phyloP scores from a whole-genome alignment of 2,797 vertebrate species.

The Sparus aurata region DNA sequence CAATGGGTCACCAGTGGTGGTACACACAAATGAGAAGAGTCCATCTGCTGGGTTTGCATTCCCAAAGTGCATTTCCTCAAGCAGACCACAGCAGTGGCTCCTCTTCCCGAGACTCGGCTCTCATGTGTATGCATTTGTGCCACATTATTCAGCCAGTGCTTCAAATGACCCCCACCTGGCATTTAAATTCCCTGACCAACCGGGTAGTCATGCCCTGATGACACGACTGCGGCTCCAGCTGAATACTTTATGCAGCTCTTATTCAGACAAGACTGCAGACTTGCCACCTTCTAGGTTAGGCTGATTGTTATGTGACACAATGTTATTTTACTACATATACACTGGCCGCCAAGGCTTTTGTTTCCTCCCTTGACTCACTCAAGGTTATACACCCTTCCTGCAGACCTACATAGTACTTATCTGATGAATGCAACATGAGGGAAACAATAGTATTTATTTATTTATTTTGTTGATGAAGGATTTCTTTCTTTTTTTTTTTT shows the following conservation, averaged over 20 bases:
- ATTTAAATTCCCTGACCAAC: slow-evolving; percentile 90
- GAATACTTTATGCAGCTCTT: slow-evolving; percentile 87
- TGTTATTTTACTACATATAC: slow-evolving; percentile 44
- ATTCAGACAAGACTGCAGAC: slow-evolving; percentile 71
- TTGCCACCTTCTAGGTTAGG: slow-evolving; percentile 71
- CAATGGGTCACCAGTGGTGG: slow-evolving; percentile 82
- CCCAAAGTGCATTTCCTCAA: slow-evolving; percentile 86
- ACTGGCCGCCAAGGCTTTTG: slow-evolving; percentile 17
- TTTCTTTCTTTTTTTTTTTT: background rate
- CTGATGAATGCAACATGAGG: slow-evolving; percentile 20
- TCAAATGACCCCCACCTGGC: slow-evolving; percentile 89
- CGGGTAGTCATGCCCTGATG: slow-evolving; percentile 87
- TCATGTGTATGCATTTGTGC: slow-evolving; percentile 89
- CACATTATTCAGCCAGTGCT: slow-evolving; percentile 89
- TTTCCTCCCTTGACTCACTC: slow-evolving; percentile 29
- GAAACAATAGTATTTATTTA: background rate
- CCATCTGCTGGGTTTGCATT: slow-evolving; percentile 83
- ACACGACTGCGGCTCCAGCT: slow-evolving; percentile 83
- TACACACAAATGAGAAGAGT: slow-evolving; percentile 84
- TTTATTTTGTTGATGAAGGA: slow-evolving; percentile 8
- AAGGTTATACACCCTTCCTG: slow-evolving; percentile 29
- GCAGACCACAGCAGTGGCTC: slow-evolving; percentile 82
- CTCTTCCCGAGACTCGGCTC: slow-evolving; percentile 67
- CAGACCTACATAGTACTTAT: slow-evolving; percentile 17
- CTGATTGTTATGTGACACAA: slow-evolving; percentile 65